Evolutionary conservation across 2,113 vertebrate species (phyloP).

Genomic region (Heterotilapia buettikoferi): DNA sequence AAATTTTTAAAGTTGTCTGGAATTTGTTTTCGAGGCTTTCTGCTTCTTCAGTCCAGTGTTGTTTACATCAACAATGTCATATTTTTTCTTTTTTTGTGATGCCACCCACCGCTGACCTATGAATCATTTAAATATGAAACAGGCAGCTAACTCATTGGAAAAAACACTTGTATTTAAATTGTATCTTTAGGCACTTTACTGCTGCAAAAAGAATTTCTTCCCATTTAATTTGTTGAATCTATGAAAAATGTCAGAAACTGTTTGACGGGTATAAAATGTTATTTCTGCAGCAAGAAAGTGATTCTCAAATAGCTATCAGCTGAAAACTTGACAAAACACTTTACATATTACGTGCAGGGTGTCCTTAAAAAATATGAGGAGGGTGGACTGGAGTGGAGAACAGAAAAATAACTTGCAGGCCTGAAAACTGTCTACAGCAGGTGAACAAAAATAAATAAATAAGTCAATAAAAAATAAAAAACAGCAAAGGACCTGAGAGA

Average conservation of each 20-base stretch:
- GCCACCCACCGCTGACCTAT: background rate
- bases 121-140: background rate
- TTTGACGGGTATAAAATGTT: background rate
- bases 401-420: background rate
- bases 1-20: background rate
- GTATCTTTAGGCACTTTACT: background rate
- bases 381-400: background rate
- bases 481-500: background rate
- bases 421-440: background rate
- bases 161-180: background rate
- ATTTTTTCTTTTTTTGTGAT: background rate
- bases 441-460: rapidly evolving
- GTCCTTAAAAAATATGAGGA: rapidly evolving
- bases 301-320: background rate
- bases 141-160: rapidly evolving
- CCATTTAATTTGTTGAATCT: rapidly evolving
- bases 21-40: background rate
- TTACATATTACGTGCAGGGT: background rate
- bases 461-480: background rate
- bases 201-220: background rate
- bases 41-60: background rate
- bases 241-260: background rate
- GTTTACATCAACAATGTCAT: background rate
- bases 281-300: background rate
- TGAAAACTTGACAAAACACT: background rate